A percentile compares a stretch with the other conserved stretches of the same genome.
phyloP scores from a whole-genome alignment of 2,797 vertebrate species.

The Poecilia wingei region DNA sequence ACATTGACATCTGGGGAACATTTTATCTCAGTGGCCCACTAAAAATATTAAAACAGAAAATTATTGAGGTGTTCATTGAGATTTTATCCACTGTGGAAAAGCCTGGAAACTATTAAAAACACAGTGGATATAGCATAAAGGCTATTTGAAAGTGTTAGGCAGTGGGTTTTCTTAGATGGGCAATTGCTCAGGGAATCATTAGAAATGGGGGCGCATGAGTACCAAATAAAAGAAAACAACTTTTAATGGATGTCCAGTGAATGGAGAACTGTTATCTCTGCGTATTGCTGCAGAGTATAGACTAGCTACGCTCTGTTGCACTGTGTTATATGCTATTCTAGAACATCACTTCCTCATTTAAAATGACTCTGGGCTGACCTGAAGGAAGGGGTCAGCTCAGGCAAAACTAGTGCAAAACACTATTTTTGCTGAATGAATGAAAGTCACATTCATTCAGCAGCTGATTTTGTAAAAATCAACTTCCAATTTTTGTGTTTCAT shows the following conservation, averaged over 20 bases:
- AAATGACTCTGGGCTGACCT: neutral
- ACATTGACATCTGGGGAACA: neutral
- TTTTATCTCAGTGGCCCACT: neutral
- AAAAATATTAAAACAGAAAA: neutral
- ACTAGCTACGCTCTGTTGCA: neutral
- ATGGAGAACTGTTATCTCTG: neutral
- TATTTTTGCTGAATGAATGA: no score
- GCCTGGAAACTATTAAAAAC: neutral
- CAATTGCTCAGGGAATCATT: neutral
- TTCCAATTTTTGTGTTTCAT: neutral
- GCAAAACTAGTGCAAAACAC: neutral
- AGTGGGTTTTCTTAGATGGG: neutral
- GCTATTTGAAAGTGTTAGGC: neutral
- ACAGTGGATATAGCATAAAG: neutral
- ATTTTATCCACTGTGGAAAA: neutral
- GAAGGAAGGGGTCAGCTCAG: neutral
- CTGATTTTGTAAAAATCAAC: neutral
- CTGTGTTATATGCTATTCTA: neutral
- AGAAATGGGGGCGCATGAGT: neutral
- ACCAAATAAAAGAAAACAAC: neutral
- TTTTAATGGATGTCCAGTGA: neutral
- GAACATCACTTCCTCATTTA: neutral
- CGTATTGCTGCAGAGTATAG: neutral
- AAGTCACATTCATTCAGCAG: neutral
- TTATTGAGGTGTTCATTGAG: neutral